These are phyloP conservation scores for Epistrophella euchroma DNA, from an alignment of 2,888 invertebrate species.

Conservation along the genomic window DNA sequence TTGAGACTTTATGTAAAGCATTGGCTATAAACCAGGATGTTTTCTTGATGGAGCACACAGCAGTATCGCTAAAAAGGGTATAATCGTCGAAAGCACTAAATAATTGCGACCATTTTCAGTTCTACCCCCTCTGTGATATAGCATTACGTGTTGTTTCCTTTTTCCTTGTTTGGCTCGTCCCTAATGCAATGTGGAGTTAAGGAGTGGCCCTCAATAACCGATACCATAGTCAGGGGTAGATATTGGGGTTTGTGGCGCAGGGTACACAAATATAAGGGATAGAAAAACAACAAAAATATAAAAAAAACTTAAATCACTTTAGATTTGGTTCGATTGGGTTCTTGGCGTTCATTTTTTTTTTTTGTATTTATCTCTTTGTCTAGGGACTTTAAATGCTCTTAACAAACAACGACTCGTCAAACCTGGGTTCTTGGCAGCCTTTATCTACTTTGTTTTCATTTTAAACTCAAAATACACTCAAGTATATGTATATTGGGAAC, in stretches of 20 bases:
- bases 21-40: slow-evolving; percentile 38
- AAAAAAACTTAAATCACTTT: slow-evolving; percentile 51
- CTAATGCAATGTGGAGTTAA: slow-evolving; percentile 29
- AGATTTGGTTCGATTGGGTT: slow-evolving; percentile 66
- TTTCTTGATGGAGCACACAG: slow-evolving; percentile 46
- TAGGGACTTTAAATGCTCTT: slow-evolving; percentile 66
- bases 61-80: slow-evolving; percentile 57
- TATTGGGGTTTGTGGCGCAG: slow-evolving; percentile 9
- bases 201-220: slow-evolving; percentile 18
- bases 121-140: slow-evolving; percentile 10
- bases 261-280: neutral
- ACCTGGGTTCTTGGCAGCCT: slow-evolving; percentile 33
- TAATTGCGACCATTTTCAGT: slow-evolving; percentile 62
- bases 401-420: slow-evolving; percentile 67
- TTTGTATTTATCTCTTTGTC: slow-evolving; percentile 64
- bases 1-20: slow-evolving; percentile 51
- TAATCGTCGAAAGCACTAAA: slow-evolving; percentile 69
- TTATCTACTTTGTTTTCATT: slow-evolving; percentile 33
- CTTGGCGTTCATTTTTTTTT: slow-evolving; percentile 50
- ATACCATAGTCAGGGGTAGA: slow-evolving; percentile 17
- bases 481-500: slow-evolving; percentile 11
- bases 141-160: slow-evolving; percentile 36
- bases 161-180: slow-evolving; percentile 34
- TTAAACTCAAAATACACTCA: slow-evolving; percentile 34
- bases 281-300: neutral